These are phyloP conservation scores for Bothrops jararaca DNA, from an alignment of 2,113 vertebrate species.

Conservation along the genomic window DNA sequence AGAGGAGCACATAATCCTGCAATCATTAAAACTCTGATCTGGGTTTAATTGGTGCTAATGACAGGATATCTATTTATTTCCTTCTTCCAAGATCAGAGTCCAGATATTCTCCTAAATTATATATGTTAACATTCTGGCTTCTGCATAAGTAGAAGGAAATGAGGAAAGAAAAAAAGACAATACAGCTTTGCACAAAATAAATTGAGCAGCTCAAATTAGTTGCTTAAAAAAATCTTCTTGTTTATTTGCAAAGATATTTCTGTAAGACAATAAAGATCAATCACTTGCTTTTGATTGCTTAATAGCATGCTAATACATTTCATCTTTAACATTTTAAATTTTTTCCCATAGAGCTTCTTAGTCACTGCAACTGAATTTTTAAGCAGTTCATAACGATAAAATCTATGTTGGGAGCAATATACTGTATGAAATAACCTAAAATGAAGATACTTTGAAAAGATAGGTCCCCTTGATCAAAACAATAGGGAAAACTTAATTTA, in stretches of 20 bases:
- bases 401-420: neutral
- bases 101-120: conserved; percentile 25
- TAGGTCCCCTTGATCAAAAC: neutral
- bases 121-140: conserved; percentile 2
- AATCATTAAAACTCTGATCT: conserved; percentile 14
- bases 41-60: conserved; percentile 20
- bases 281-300: conserved; percentile 16
- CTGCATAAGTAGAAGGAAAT: conserved; percentile 14
- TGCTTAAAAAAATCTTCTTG: conserved; percentile 15
- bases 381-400: neutral
- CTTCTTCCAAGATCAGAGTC: conserved; percentile 6
- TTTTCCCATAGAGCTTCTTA: conserved; percentile 1
- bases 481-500: neutral
- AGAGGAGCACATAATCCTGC: neutral
- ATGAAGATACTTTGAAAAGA: neutral
- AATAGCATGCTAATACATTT: conserved; percentile 34
- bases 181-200: conserved; percentile 8
- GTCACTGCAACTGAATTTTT: conserved; percentile 1
- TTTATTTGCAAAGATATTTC: conserved; percentile 29
- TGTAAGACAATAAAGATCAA: conserved; percentile 36
- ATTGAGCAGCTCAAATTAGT: conserved; percentile 12
- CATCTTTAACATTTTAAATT: conserved; percentile 13
- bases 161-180: neutral
- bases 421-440: neutral
- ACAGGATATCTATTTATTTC: conserved; percentile 20